phyloP scores from a whole-genome alignment of 2,888 invertebrate genomes.

The Macrophya alboannulata region DNA sequence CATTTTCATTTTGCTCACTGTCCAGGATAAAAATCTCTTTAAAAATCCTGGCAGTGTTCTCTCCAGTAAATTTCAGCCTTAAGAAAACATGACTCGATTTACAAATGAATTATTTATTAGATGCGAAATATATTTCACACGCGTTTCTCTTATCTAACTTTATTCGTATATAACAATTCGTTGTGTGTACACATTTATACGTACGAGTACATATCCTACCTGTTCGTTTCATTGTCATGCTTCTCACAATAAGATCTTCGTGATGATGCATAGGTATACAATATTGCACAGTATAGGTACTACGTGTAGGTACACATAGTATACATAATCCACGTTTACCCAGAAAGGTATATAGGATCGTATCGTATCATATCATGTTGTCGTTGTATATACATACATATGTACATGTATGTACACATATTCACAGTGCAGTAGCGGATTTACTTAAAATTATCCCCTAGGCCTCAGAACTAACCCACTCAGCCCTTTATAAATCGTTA shows the following conservation, averaged over 20 bases:
- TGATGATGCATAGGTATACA: not conserved
- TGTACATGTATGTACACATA: not conserved
- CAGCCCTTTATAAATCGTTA: not conserved
- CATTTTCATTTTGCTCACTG: not conserved
- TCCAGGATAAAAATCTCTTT: not conserved
- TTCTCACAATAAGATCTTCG: slow-evolving; percentile 17
- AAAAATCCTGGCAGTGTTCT: not conserved
- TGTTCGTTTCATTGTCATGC: slow-evolving; percentile 9
- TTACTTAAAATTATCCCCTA: not conserved
- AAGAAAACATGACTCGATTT: slow-evolving; percentile 4
- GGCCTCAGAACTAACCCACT: not conserved
- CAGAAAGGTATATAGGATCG: not conserved
- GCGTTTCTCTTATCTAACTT: slow-evolving; percentile 2
- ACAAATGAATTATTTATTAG: not conserved
- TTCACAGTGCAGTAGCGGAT: not conserved
- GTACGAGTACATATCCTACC: no score
- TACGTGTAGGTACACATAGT: not conserved
- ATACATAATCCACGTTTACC: not conserved
- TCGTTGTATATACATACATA: no score
- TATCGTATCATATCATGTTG: not conserved
- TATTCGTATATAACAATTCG: not conserved
- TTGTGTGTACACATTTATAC: not conserved
- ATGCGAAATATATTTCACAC: slow-evolving; percentile 18
- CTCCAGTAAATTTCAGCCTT: not conserved
- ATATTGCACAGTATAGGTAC: not conserved